Conservation (phyloP, 1,140 invertebrate genomes). For the Argopecten irradians region DNA sequence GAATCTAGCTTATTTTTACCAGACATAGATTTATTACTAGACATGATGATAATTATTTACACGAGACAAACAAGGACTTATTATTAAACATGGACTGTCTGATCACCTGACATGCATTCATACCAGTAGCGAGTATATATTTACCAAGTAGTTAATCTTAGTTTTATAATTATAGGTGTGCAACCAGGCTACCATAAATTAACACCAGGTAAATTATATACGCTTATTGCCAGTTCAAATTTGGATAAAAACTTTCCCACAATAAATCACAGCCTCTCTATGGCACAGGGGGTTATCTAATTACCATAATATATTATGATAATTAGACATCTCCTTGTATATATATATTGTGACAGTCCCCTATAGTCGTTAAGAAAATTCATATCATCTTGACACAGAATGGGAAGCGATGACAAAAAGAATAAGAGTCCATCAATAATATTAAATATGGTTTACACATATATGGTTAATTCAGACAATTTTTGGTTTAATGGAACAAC, state of each 20-base stretch:
- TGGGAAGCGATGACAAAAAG: background rate
- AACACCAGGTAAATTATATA: too few relatives aligned
- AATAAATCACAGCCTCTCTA: background rate
- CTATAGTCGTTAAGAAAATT: too few relatives aligned
- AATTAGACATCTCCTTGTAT: background rate
- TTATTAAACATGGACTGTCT: background rate
- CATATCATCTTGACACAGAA: background rate
- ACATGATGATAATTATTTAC: too few relatives aligned
- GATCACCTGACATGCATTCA: background rate
- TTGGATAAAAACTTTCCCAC: background rate
- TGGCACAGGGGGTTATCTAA: background rate
- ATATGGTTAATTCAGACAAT: too few relatives aligned
- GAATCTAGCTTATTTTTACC: background rate
- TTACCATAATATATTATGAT: background rate
- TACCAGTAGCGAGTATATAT: background rate
- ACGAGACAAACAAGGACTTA: too few relatives aligned
- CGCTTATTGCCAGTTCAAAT: background rate
- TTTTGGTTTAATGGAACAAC: too few relatives aligned
- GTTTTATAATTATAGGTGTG: background rate
- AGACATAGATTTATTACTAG: background rate
- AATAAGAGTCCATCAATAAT: background rate
- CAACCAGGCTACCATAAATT: too few relatives aligned
- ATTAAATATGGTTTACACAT: background rate
- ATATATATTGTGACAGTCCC: background rate
- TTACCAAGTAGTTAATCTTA: background rate